Conservation (phyloP, 2,888 invertebrate genomes). For the Physocephala rufipes region DNA sequence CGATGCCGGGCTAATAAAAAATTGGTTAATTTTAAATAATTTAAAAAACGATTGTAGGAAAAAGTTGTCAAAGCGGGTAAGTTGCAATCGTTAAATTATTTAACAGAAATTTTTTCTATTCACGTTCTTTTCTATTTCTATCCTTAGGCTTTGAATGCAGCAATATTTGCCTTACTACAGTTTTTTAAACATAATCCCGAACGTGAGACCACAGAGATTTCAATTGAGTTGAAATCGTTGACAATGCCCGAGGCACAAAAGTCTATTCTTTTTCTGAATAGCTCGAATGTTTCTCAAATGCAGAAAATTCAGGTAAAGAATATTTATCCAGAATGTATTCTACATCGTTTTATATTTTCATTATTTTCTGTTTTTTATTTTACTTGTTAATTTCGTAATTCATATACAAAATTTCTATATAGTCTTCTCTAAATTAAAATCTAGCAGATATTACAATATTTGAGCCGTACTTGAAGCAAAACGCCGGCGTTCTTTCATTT, state of each 20-base stretch:
- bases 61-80: conserved; percentile 74
- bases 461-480: too few species aligned
- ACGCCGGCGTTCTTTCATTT: too few species aligned
- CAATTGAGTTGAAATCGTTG: conserved; percentile 80
- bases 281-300: conserved; percentile 77
- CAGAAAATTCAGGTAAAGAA: conserved; percentile 77
- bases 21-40: conserved; percentile 86
- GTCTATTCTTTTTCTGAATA: conserved; percentile 71
- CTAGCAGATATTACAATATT: too few species aligned
- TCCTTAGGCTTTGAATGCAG: conserved; percentile 81
- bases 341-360: background rate
- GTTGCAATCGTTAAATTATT: background rate
- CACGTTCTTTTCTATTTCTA: conserved; percentile 40
- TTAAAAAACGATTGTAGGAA: conserved; percentile 82
- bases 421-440: too few species aligned
- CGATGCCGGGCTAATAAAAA: conserved; percentile 81
- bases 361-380: background rate
- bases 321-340: too few species aligned
- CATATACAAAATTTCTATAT: too few species aligned
- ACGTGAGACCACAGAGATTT: conserved; percentile 79
- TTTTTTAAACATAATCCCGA: conserved; percentile 83
- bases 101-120: background rate
- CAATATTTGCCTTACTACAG: conserved; percentile 85
- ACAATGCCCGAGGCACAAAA: conserved; percentile 72
- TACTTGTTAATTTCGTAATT: too few species aligned